These are phyloP conservation scores for Drosophila birchii DNA, from an alignment of 2,888 invertebrate genomes.

Conservation along the genomic window DNA sequence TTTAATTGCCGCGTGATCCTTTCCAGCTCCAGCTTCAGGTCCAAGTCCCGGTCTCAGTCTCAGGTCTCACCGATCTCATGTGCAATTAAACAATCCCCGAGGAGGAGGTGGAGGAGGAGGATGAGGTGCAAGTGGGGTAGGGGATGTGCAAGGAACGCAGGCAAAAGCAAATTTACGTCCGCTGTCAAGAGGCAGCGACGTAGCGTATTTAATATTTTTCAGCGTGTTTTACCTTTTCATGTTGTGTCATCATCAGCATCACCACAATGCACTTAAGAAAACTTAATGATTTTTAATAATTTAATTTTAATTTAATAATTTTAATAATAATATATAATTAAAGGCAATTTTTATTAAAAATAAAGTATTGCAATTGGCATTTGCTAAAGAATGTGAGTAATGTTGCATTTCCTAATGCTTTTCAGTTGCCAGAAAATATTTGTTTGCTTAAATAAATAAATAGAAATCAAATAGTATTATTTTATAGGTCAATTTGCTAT, in stretches of 20 bases:
- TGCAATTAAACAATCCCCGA: slow-evolving; percentile 71
- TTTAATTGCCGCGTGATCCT: slow-evolving; percentile 82
- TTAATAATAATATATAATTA: background rate
- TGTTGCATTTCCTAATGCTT: background rate
- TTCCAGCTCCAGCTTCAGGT: slow-evolving; percentile 31
- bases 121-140: background rate
- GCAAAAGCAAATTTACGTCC: slow-evolving; percentile 83
- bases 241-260: slow-evolving; percentile 83
- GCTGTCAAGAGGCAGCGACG: slow-evolving; percentile 83
- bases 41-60: slow-evolving; percentile 35
- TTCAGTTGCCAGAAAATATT: background rate
- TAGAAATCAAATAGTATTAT: background rate
- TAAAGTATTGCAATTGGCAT: background rate
- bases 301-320: too few species aligned
- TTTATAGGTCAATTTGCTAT: background rate
- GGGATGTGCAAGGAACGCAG: slow-evolving; percentile 31
- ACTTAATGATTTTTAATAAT: background rate
- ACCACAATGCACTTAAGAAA: slow-evolving; percentile 6
- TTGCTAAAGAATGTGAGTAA: background rate
- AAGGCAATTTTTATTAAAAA: too few species aligned
- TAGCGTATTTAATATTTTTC: slow-evolving; percentile 83
- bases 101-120: background rate
- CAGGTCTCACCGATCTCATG: slow-evolving; percentile 57
- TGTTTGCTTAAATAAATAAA: background rate
- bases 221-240: slow-evolving; percentile 83